Conservation (phyloP, 1,140 invertebrate genomes). For the Gryon sp. region DNA sequence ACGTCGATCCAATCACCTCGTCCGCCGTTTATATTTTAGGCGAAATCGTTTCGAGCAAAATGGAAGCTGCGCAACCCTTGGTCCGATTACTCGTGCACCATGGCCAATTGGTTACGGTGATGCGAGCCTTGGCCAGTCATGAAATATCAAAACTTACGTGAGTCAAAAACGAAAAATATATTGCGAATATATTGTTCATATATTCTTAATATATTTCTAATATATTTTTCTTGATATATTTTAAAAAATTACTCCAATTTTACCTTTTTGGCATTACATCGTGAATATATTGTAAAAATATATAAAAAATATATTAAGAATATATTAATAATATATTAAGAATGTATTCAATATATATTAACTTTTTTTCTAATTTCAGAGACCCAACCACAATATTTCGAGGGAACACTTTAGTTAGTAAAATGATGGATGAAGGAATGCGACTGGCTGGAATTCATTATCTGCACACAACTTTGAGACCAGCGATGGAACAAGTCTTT, state of each 20-base stretch:
- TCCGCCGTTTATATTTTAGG: conserved; percentile 92
- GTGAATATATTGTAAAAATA: no score
- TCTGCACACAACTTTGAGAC: conserved; percentile 90
- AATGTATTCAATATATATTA: no score
- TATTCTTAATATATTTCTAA: no score
- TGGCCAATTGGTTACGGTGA: conserved; percentile 89
- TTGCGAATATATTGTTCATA: no score
- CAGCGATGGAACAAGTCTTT: conserved; percentile 90
- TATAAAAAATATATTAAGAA: no score
- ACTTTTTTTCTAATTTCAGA: conserved; percentile 82
- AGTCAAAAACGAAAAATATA: no score
- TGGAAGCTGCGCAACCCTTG: conserved; percentile 92
- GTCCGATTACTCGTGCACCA: conserved; percentile 91
- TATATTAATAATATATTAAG: no score
- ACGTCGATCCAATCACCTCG: conserved; percentile 89
- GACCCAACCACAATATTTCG: conserved; percentile 97
- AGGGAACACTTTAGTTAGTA: conserved; percentile 94
- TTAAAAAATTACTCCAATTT: no score
- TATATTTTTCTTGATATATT: no score
- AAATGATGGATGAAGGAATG: conserved; percentile 98
- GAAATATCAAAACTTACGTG: conserved; percentile 94
- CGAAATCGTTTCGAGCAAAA: conserved; percentile 90
- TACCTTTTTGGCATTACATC: no score
- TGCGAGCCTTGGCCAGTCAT: conserved; percentile 88
- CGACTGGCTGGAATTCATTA: conserved; percentile 92